Evolutionary conservation across 1,140 invertebrate species (phyloP).

Genomic region (Meteorus sp.): DNA sequence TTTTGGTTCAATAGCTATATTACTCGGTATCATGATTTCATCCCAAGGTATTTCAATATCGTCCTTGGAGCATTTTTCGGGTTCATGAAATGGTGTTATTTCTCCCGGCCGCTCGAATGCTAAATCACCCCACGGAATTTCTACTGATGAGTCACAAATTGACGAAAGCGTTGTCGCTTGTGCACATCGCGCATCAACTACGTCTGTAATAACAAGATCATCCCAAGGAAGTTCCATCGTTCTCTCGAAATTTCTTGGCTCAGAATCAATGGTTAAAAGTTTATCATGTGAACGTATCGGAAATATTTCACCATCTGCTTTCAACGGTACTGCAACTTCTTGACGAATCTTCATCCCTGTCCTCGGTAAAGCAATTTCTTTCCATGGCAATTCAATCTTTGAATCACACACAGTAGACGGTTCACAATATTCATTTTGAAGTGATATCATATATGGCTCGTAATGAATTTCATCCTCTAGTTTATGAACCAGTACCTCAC

Average conservation of each 20-base stretch:
- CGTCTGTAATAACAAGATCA: slow-evolving; percentile 36
- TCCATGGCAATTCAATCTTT: slow-evolving; percentile 47
- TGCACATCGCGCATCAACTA: not conserved
- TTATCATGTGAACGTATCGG: too few relatives aligned
- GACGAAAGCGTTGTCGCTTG: not conserved
- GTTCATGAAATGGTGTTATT: slow-evolving; percentile 29
- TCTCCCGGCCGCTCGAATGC: slow-evolving; percentile 33
- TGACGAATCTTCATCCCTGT: slow-evolving; percentile 34
- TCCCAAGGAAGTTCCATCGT: slow-evolving; percentile 42
- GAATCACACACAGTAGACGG: slow-evolving; percentile 37
- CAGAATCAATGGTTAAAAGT: too few relatives aligned
- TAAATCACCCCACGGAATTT: slow-evolving; percentile 43
- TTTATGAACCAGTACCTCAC: slow-evolving; percentile 37
- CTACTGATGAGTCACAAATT: slow-evolving; percentile 38
- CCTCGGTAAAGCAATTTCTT: slow-evolving; percentile 37
- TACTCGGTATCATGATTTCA: slow-evolving; percentile 40
- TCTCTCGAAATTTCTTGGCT: slow-evolving; percentile 28
- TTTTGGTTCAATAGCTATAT: slow-evolving; percentile 35
- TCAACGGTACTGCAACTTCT: slow-evolving; percentile 7
- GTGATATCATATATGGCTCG: slow-evolving; percentile 41
- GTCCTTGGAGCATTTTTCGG: slow-evolving; percentile 28
- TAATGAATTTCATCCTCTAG: slow-evolving; percentile 38
- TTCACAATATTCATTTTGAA: slow-evolving; percentile 37
- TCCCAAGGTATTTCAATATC: slow-evolving; percentile 48
- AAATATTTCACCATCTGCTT: not conserved